These are phyloP conservation scores for Rhagonycha fulva DNA, from an alignment of 2,888 invertebrate genomes.

Conservation along the genomic window DNA sequence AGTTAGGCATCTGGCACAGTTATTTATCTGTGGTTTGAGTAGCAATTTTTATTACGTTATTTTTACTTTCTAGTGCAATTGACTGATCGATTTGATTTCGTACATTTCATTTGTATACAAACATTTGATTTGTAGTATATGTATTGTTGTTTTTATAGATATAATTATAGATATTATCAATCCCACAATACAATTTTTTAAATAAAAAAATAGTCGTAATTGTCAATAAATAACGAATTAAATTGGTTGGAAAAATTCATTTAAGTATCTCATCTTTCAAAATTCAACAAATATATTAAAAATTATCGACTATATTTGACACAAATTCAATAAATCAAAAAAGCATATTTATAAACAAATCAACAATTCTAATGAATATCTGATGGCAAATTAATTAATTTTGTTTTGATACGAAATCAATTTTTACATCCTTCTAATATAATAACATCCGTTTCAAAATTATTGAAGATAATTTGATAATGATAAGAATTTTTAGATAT, in stretches of 20 bases:
- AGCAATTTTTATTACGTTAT: background rate
- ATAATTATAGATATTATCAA: background rate
- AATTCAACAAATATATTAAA: background rate
- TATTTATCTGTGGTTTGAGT: background rate
- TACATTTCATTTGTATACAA: background rate
- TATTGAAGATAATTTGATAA: background rate
- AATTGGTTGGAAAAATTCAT: background rate
- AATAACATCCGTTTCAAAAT: background rate
- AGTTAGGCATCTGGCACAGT: background rate
- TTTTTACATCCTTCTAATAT: background rate
- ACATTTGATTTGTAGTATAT: background rate
- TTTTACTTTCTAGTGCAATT: background rate
- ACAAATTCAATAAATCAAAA: background rate
- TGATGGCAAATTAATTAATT: background rate
- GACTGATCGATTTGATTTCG: background rate
- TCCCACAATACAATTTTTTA: background rate
- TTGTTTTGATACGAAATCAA: background rate
- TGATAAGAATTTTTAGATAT: background rate
- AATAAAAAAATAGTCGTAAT: background rate
- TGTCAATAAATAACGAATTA: background rate
- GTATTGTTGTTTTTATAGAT: background rate
- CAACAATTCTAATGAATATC: background rate
- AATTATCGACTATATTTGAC: background rate
- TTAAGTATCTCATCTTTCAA: background rate
- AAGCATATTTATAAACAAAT: background rate